These are phyloP conservation scores for Platyura marginata DNA, from an alignment of 1,140 invertebrate species.

Conservation along the genomic window DNA sequence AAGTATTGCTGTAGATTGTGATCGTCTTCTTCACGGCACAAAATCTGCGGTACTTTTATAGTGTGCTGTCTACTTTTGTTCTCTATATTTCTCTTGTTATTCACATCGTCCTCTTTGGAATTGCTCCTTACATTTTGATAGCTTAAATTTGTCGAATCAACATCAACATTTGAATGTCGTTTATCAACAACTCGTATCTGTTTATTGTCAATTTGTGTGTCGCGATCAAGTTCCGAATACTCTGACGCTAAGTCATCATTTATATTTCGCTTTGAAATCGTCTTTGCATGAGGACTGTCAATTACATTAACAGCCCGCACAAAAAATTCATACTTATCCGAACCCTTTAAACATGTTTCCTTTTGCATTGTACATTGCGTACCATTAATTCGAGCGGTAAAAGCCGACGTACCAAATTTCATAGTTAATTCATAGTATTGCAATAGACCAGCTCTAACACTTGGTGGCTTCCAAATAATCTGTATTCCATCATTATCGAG, in stretches of 20 bases:
- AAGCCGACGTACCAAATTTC: no score
- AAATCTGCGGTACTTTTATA: no score
- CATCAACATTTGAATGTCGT: slow-evolving; percentile 1
- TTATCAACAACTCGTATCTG: neutral
- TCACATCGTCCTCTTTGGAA: neutral
- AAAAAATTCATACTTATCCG: slow-evolving; percentile 8
- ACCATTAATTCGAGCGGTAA: neutral
- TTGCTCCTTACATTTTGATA: neutral
- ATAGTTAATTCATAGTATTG: slow-evolving; percentile 40
- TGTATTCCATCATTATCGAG: slow-evolving; percentile 26
- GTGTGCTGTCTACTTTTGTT: no score
- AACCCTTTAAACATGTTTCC: no score
- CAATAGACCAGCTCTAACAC: slow-evolving; percentile 36
- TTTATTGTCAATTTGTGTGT: no score
- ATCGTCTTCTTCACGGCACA: neutral
- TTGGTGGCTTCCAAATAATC: slow-evolving; percentile 36
- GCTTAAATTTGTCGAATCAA: neutral
- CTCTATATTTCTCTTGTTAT: no score
- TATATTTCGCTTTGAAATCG: neutral
- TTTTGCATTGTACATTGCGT: slow-evolving; percentile 6
- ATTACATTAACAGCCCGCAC: slow-evolving; percentile 15
- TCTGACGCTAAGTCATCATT: no score
- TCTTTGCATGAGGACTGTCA: neutral
- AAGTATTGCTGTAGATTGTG: neutral
- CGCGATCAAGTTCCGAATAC: no score